phyloP scores from a whole-genome alignment of 2,888 invertebrate genomes.

The Aromia moschata region DNA sequence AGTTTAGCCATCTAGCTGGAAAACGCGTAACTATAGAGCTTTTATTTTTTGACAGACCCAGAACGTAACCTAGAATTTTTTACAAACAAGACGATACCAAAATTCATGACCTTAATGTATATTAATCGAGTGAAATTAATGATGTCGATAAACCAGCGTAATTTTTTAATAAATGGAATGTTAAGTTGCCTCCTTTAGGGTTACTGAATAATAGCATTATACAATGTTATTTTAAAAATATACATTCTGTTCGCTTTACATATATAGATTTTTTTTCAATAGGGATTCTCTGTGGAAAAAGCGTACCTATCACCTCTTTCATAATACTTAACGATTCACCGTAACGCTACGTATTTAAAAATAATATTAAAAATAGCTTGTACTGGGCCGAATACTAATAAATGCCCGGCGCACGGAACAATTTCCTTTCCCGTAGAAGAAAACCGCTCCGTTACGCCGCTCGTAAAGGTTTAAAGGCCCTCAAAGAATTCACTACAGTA shows the following conservation, averaged over 20 bases:
- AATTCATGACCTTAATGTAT: too few species aligned
- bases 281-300: conserved; percentile 5
- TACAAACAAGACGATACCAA: too few species aligned
- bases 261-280: conserved; percentile 6
- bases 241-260: conserved; percentile 25
- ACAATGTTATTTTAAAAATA: conserved; percentile 26
- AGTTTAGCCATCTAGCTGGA: neutral
- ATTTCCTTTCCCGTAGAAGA: too few species aligned
- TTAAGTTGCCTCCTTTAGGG: conserved; percentile 19
- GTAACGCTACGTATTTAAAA: conserved; percentile 10
- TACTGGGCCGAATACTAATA: neutral
- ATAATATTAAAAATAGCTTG: conserved; percentile 4
- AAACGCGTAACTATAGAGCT: neutral
- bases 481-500: conserved; percentile 6
- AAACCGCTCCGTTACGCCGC: too few species aligned
- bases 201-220: conserved; percentile 10
- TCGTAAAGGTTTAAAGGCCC: too few species aligned
- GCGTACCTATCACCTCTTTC: conserved; percentile 37
- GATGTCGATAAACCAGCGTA: too few species aligned
- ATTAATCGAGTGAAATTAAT: too few species aligned
- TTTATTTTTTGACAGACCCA: neutral
- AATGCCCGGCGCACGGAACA: neutral
- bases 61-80: neutral
- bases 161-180: conserved; percentile 23
- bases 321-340: conserved; percentile 28